These are phyloP conservation scores for Cephonodes hylas DNA, from an alignment of 2,888 invertebrate species.

Conservation along the genomic window DNA sequence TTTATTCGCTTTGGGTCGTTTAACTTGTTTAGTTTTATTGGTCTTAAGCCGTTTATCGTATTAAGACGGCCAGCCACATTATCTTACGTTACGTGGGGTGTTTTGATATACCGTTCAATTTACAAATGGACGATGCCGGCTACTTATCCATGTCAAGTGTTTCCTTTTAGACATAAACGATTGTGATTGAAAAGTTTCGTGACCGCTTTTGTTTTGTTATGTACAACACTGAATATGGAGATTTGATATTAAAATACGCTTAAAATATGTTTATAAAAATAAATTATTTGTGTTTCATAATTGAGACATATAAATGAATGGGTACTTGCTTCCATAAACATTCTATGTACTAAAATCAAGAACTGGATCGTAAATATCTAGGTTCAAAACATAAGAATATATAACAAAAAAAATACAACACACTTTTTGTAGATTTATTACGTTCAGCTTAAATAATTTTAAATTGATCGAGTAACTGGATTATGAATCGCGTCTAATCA, in stretches of 20 bases:
- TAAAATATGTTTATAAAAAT: no score
- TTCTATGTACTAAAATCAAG: no score
- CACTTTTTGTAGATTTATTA: no score
- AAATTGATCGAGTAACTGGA: no score
- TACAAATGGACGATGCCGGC: constrained; percentile 42
- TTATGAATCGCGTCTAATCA: no score
- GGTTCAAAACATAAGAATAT: no score
- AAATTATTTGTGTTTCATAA: no score
- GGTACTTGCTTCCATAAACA: no score
- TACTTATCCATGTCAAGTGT: constrained; percentile 21
- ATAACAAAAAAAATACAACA: no score
- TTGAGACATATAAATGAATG: no score
- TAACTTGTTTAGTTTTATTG: constrained; percentile 77
- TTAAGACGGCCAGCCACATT: constrained; percentile 63
- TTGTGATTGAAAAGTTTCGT: neutral
- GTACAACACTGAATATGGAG: neutral
- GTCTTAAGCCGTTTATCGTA: constrained; percentile 70
- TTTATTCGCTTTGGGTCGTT: constrained; percentile 63
- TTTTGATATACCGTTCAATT: constrained; percentile 65
- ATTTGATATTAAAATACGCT: neutral
- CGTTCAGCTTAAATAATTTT: no score
- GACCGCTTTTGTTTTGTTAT: neutral
- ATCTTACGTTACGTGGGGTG: constrained; percentile 56
- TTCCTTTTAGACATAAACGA: constrained; percentile 20
- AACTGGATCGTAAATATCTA: no score